Conservation (phyloP, 2,113 vertebrate genomes). For the Macroglossus sobrinus region DNA sequence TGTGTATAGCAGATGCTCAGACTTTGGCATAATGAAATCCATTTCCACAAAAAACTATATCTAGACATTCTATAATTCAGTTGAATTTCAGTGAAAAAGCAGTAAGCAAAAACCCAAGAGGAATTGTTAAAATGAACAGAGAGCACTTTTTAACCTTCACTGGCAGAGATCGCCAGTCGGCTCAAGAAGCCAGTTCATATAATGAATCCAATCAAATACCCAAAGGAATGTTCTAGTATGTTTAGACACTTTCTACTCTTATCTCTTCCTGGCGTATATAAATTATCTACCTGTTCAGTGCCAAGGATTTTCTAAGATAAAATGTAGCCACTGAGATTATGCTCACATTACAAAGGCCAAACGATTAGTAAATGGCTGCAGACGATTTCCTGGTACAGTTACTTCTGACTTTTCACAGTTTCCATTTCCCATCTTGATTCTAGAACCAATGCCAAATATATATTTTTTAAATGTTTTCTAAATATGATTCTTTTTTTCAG, state of each 20-base stretch:
- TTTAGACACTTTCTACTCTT: not conserved
- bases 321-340: not conserved
- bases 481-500: not conserved
- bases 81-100: conserved; percentile 12
- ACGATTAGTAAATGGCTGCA: not conserved
- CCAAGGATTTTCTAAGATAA: not conserved
- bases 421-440: not conserved
- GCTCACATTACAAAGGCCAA: not conserved
- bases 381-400: not conserved
- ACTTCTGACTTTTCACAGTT: not conserved
- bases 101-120: conserved; percentile 14
- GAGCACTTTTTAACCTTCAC: not conserved
- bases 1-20: not conserved
- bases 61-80: not conserved
- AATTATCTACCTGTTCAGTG: not conserved
- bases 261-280: not conserved
- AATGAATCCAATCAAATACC: not conserved
- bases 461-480: not conserved
- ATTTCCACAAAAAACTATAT: conserved; percentile 20
- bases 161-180: not conserved
- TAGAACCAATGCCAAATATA: not conserved
- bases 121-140: not conserved
- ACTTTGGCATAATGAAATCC: not conserved
- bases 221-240: not conserved
- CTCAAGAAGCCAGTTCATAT: not conserved